These are phyloP conservation scores for Chloroceryle amazona DNA, from an alignment of 2,797 vertebrate genomes.

Conservation along the genomic window DNA sequence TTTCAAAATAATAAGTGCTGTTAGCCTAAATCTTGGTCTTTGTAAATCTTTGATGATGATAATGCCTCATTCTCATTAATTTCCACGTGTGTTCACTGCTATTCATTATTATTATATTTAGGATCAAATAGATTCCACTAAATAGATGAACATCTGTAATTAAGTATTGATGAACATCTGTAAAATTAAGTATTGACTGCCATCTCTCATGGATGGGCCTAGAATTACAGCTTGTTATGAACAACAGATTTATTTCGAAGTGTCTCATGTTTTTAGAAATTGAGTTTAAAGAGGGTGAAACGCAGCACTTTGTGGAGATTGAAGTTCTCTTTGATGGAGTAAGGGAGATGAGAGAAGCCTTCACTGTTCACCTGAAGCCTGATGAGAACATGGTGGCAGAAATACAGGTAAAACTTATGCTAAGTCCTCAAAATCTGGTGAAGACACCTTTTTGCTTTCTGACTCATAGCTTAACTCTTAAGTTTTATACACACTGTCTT, in stretches of 20 bases:
- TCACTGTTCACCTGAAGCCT: slow-evolving; percentile 93
- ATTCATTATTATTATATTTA: neutral
- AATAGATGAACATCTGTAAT: neutral
- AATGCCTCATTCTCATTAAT: neutral
- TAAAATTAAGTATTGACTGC: neutral
- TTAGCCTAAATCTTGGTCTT: neutral
- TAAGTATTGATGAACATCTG: neutral
- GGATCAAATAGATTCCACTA: neutral
- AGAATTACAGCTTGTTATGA: neutral
- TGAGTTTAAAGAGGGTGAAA: slow-evolving; percentile 92
- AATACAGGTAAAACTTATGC: slow-evolving; percentile 84
- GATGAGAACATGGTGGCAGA: slow-evolving; percentile 96
- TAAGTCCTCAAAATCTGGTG: neutral
- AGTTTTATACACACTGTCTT: neutral
- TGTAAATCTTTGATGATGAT: neutral
- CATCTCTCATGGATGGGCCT: neutral
- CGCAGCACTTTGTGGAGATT: slow-evolving; percentile 88
- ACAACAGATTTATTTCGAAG: neutral
- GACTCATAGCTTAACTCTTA: neutral
- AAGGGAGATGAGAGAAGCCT: slow-evolving; percentile 94
- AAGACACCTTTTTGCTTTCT: neutral
- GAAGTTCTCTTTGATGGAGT: slow-evolving; percentile 91
- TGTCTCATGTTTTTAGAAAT: slow-evolving; percentile 84
- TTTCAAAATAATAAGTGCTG: neutral
- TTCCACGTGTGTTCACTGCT: neutral